Percentiles rank a stretch among this genome's conserved stretches.
These are phyloP conservation scores for Dexiosoma caninum DNA, from an alignment of 2,888 invertebrate genomes.

Conservation along the genomic window DNA sequence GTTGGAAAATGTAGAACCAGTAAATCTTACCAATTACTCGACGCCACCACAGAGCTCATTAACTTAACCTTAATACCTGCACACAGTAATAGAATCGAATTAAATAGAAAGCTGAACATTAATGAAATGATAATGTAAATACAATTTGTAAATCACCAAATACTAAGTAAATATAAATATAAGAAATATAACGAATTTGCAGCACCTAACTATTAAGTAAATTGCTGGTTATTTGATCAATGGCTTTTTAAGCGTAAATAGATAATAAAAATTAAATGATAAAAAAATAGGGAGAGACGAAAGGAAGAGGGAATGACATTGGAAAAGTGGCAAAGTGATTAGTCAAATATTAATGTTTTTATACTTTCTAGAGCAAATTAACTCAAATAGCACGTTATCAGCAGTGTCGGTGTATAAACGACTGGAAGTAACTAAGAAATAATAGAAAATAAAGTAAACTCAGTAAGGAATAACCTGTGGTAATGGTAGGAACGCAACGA, in stretches of 20 bases:
- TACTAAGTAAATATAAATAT: neutral
- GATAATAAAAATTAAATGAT: neutral
- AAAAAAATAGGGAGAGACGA: neutral
- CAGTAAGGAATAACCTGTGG: constrained; percentile 29
- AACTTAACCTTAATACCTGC: neutral
- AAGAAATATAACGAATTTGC: constrained; percentile 8
- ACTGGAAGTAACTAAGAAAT: neutral
- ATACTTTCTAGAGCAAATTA: constrained; percentile 26
- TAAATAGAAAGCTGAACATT: neutral
- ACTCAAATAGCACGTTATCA: neutral
- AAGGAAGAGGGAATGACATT: neutral
- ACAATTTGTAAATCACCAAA: neutral
- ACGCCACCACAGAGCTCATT: neutral
- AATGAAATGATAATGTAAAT: neutral
- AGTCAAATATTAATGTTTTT: neutral
- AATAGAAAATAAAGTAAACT: neutral
- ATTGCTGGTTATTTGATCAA: neutral
- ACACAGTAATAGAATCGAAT: neutral
- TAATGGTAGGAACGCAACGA: constrained; percentile 37
- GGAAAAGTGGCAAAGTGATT: constrained; percentile 12
- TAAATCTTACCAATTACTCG: neutral
- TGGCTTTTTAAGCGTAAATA: neutral
- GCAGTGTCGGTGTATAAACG: neutral
- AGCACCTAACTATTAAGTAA: neutral
- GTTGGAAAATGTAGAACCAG: constrained; percentile 1